phyloP scores from a whole-genome alignment of 2,113 vertebrate species.

The Isichthys henryi region DNA sequence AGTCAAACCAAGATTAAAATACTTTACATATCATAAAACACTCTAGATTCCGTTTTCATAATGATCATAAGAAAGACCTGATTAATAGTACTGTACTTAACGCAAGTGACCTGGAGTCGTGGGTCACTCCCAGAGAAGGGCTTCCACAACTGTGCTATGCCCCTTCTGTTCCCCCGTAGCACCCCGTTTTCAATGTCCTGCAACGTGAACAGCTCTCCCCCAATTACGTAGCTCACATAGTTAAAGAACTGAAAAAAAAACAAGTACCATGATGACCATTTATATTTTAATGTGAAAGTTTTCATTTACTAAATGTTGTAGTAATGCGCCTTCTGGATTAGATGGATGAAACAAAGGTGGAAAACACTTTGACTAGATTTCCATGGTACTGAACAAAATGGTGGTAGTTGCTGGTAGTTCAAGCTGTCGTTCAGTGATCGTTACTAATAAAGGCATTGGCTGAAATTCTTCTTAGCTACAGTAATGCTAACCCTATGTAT shows the following conservation, averaged over 20 bases:
- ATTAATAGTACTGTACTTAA: background rate
- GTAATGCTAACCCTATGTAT: background rate
- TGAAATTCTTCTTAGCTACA: background rate
- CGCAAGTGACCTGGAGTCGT: slow-evolving; percentile 54
- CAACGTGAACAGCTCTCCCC: slow-evolving; percentile 66
- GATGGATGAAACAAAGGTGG: background rate
- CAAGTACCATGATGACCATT: background rate
- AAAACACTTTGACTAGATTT: background rate
- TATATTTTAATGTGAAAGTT: background rate
- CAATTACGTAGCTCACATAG: slow-evolving; percentile 71
- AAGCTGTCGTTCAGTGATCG: background rate
- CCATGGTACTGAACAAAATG: background rate
- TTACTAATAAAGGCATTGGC: background rate
- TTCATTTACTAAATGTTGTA: background rate
- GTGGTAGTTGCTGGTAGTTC: background rate
- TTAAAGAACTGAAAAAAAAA: slow-evolving; percentile 64
- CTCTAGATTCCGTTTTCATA: background rate
- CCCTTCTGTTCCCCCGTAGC: slow-evolving; percentile 66
- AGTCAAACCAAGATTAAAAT: background rate
- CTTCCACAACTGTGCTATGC: slow-evolving; percentile 56
- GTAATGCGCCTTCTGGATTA: background rate
- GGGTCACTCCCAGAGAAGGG: slow-evolving; percentile 68
- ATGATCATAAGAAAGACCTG: background rate
- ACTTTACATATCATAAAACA: background rate
- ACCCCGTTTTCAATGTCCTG: slow-evolving; percentile 72